A percentile compares a stretch with the other conserved stretches of the same genome.
phyloP scores from a whole-genome alignment of 1,140 invertebrate genomes.

The Streblospio benedicti region DNA sequence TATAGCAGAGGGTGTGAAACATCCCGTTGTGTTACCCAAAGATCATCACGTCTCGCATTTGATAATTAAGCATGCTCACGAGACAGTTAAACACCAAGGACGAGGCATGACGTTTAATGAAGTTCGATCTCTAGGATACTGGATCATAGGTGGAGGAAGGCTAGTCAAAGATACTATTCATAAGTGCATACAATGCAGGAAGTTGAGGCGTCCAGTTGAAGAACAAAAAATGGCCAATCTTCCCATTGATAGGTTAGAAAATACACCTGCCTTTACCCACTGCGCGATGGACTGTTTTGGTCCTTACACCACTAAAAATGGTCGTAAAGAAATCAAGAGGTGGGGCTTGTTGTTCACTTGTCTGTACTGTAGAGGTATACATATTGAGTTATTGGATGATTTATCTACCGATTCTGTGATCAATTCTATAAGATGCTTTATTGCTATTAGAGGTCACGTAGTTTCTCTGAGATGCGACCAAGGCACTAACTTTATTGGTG shows the following conservation, averaged over 20 bases:
- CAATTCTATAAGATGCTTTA: slow-evolving; percentile 17
- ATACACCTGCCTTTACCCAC: not conserved
- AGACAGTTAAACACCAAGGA: not conserved
- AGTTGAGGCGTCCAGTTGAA: not conserved
- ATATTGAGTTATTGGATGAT: slow-evolving; percentile 21
- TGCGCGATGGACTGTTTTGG: not conserved
- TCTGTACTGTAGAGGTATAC: slow-evolving; percentile 19
- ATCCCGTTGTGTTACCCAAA: not conserved
- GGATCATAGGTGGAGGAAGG: not conserved
- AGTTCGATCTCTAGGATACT: not conserved
- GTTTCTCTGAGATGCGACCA: not conserved
- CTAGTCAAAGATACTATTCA: not conserved
- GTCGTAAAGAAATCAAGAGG: slow-evolving; percentile 15
- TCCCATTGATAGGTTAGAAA: not conserved
- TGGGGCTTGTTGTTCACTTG: slow-evolving; percentile 23
- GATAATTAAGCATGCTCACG: not conserved
- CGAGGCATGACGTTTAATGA: not conserved
- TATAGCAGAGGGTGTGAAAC: not conserved
- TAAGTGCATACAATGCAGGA: slow-evolving; percentile 1
- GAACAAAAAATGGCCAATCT: not conserved
- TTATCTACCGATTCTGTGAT: slow-evolving; percentile 18
- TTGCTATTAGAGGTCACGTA: not conserved
- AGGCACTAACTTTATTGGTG: slow-evolving; percentile 10
- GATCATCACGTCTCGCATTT: not conserved
- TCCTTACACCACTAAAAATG: not conserved